Base-by-base conservation (phyloP, 64 coral and sea anemone species). In the Actinia tenebrosa region DNA sequence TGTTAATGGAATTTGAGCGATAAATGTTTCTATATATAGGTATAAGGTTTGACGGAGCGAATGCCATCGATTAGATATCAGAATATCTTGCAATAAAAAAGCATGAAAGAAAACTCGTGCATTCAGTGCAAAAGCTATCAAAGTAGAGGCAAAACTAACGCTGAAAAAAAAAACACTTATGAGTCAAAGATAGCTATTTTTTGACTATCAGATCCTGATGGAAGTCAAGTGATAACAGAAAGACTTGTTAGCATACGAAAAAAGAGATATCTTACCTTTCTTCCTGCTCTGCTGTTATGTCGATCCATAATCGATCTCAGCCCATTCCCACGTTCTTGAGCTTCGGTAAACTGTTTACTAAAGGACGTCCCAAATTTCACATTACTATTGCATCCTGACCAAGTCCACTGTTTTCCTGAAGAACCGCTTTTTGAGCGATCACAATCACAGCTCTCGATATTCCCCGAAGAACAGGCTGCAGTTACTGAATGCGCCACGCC, bases 371-470 rank as follows among this genome's bases (percentile, higher is more conserved):
- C 97, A 91, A 99, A 99, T 77, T 99, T 93, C 8, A 95, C 81
- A 64, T 99, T 99, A 37, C 97, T 99, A 44, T 86, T 95, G 43
- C 97, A 99, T 4, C 97, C 97, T 16, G 90, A 86, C 97, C 97
- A 99, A n/a, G 91, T 92, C 93, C 93, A 99, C 26, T 90, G 91
- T 43, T 92, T 89, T 30, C 30, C 82, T 13, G 97, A 77, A 7
- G 50, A 47, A 19, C 93, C 97, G 19, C 62, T 89, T 59, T 80
- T 60, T 7, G 93, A 91, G 11, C 97, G 90, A 47, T 99, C 97
- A 45, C 97, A 99, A 62, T 94, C 93, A 75, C 97, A 99, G 44
- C 97, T 99, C 44, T 84, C 46, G n/a, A 86, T 87, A 17, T 90
- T 88, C 1, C 97, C 97, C 10, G 83, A 63, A 22, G 89, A 89